A percentile compares a stretch with the other conserved stretches of the same genome.
phyloP scores from a whole-genome alignment of 2,888 invertebrate genomes.

The Cryptus armator region DNA sequence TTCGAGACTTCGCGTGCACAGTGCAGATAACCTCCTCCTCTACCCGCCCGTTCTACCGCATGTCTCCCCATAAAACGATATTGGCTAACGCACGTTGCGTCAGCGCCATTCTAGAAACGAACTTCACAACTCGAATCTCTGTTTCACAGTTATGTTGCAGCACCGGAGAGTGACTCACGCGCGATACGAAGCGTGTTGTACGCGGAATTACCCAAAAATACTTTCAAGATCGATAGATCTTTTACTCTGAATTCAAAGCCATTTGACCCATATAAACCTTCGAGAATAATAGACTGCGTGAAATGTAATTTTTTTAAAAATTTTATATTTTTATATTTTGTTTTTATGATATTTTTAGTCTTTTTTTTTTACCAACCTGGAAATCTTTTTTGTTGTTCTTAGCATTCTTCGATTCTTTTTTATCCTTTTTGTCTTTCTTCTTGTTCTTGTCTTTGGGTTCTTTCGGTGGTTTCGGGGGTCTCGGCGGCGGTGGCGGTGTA shows the following conservation, averaged over 20 bases:
- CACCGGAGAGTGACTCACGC: slow-evolving; percentile 57
- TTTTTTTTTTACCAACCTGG: slow-evolving; percentile 83
- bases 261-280: background rate
- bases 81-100: slow-evolving; percentile 72
- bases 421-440: slow-evolving; percentile 87
- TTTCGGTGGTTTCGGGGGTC: slow-evolving; percentile 88
- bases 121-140: slow-evolving; percentile 31
- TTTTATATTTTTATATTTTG: background rate
- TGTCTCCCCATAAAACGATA: slow-evolving; percentile 67
- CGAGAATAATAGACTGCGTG: too few species aligned
- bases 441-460: slow-evolving; percentile 90
- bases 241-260: slow-evolving; percentile 3
- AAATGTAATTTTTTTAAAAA: too few species aligned
- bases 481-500: slow-evolving; percentile 88
- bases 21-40: slow-evolving; percentile 1
- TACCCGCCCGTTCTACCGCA: slow-evolving; percentile 60
- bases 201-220: slow-evolving; percentile 64
- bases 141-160: slow-evolving; percentile 58
- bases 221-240: slow-evolving; percentile 48
- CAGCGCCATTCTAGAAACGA: slow-evolving; percentile 61
- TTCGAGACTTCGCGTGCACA: slow-evolving; percentile 54
- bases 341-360: background rate
- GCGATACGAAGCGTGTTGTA: slow-evolving; percentile 29
- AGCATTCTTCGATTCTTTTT: slow-evolving; percentile 87
- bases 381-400: slow-evolving; percentile 86